Evolutionary conservation across 2,113 vertebrate genomes (phyloP).

Genomic region (Loxodonta africana): DNA sequence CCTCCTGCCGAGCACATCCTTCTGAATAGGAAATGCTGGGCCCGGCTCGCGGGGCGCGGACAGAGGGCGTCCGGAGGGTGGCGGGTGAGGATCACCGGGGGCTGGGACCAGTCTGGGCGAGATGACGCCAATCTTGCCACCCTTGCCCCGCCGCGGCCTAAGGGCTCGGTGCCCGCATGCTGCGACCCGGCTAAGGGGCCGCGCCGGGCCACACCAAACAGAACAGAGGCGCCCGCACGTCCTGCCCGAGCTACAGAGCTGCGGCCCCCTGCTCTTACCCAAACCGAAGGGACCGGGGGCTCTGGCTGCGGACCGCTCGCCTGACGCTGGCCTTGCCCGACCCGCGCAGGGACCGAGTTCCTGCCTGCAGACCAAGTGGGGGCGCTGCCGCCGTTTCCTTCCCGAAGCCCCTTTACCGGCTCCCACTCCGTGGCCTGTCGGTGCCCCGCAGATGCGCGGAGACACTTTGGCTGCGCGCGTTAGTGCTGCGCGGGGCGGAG

Average conservation of each 20-base stretch:
- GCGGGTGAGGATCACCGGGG: neutral
- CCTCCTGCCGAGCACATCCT: neutral
- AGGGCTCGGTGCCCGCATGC: neutral
- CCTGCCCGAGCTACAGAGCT: neutral
- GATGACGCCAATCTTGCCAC: neutral
- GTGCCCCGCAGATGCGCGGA: neutral
- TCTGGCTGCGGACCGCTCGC: neutral
- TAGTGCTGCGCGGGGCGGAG: conserved; percentile 55
- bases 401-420: neutral
- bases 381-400: neutral
- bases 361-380: neutral
- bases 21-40: neutral
- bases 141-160: neutral
- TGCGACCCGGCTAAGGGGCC: neutral
- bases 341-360: neutral
- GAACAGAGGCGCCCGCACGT: neutral
- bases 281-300: neutral
- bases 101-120: neutral
- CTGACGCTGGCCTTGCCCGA: neutral
- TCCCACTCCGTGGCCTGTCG: neutral
- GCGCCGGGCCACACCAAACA: neutral
- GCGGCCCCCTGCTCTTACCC: conserved; percentile 20
- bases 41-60: neutral
- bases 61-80: neutral
- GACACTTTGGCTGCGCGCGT: neutral